Evolutionary conservation across 2,797 vertebrate genomes (phyloP), one percentile per base, ranked within the genome.

Genomic region (Onychomys leucogaster): DNA sequence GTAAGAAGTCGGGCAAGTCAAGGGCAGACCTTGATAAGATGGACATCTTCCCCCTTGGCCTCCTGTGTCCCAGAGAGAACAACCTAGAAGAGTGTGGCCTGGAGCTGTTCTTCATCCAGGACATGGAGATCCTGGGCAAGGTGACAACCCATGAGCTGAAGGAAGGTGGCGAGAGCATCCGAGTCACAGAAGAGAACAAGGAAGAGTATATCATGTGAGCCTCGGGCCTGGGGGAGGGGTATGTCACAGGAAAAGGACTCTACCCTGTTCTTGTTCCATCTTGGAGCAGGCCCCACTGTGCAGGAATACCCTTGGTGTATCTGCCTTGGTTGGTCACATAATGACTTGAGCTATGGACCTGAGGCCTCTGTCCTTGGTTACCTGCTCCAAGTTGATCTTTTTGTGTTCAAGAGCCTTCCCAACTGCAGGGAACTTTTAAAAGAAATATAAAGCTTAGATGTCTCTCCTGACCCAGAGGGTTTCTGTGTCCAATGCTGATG

Each of bases 71-170:
- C 97, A 99, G 99, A 97, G 99, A 99, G 85, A 99, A 99, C 98
- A 99, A 99, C 97, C 98, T 99, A 95, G 99, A 99, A 95, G 99
- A 99, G 95, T 99, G 99, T 0, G 99, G 99, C 0, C 98, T 99
- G 93, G 99, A 99, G 98, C 99, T 99, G 57, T 99, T 99, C 95
- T 99, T 99, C 97, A 99, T 99, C 92, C 99, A 99, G 98, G 99
- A 99, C 99, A 99, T 99, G 99, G 99, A 99, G 98, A 99, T 99
- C 97, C 98, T 99, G 75, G 99, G 99, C 65, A 99, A 99, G 96
- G 99, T 99, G 96, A 99, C 99, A 75, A 99, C 99, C 34, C 99
- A 99, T 0, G 99, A 99, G 98, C 98, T 99, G 97, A 99, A 99
- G 98, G 99, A 99, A 75, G 99, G 99, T 0, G 99, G 99, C 0